phyloP scores from a whole-genome alignment of 2,888 invertebrate genomes.

The Strigamia maritima region DNA sequence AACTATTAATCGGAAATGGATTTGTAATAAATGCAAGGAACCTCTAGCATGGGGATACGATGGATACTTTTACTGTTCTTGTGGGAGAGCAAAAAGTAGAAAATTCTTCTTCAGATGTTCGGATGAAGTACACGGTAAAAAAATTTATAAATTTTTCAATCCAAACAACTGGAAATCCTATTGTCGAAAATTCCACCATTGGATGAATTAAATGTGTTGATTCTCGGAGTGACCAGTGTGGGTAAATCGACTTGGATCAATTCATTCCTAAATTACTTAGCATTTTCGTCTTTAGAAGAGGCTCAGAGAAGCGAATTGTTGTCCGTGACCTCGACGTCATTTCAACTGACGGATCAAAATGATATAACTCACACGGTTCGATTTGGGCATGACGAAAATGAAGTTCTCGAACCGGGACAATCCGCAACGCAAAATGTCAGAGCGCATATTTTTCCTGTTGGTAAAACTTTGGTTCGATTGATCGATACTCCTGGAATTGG shows the following conservation, averaged over 20 bases:
- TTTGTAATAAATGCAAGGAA: neutral
- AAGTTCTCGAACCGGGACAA: neutral
- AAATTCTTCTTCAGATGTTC: neutral
- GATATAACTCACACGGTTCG: neutral
- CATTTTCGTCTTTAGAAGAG: conserved; percentile 29
- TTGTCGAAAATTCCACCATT: neutral
- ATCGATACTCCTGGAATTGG: conserved; percentile 47
- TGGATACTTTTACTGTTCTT: neutral
- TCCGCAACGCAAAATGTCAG: conserved; percentile 33
- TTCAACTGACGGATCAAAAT: conserved; percentile 31
- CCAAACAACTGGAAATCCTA: neutral
- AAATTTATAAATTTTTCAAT: no score
- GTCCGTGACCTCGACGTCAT: conserved; percentile 1
- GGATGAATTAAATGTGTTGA: conserved; percentile 22
- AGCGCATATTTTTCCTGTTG: conserved; percentile 20
- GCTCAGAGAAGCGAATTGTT: neutral
- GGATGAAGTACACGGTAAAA: neutral
- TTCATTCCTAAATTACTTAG: conserved; percentile 38
- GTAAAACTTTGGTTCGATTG: conserved; percentile 40
- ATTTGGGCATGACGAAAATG: conserved; percentile 19
- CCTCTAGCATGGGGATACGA: neutral
- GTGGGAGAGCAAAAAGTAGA: neutral
- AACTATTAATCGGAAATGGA: no score
- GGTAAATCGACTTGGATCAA: conserved; percentile 42
- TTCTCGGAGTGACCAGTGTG: conserved; percentile 39